Evolutionary conservation across 2,113 vertebrate genomes (phyloP).

Genomic region (Gnathochromis pfefferi): DNA sequence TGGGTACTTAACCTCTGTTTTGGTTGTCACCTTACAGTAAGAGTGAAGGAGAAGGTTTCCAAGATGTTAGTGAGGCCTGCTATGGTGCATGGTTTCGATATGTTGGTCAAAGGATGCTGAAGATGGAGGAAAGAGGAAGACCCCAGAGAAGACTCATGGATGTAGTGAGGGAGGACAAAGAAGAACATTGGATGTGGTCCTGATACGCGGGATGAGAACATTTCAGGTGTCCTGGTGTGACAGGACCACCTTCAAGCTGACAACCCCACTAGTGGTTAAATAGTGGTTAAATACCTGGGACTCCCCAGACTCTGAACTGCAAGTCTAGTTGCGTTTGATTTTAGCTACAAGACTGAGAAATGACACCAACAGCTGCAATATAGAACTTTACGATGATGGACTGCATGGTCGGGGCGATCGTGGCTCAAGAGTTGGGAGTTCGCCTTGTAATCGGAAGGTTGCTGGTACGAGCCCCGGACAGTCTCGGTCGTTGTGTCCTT

Average conservation of each 20-base stretch:
- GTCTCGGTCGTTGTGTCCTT: background rate
- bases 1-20: background rate
- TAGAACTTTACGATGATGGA: background rate
- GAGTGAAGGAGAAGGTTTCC: background rate
- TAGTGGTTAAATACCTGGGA: background rate
- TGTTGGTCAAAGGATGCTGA: background rate
- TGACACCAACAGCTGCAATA: background rate
- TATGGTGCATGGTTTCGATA: background rate
- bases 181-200: background rate
- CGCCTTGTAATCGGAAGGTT: rapidly evolving
- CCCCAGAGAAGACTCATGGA: background rate
- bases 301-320: background rate
- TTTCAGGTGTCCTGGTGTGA: background rate
- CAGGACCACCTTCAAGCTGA: background rate
- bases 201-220: background rate
- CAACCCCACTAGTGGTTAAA: background rate
- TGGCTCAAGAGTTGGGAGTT: background rate
- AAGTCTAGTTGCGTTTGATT: background rate
- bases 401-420: background rate
- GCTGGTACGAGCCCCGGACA: rapidly evolving
- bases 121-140: background rate
- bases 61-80: background rate
- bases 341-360: background rate
- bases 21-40: background rate
- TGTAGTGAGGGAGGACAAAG: background rate